phyloP scores from a whole-genome alignment of 1,140 invertebrate species.

The Bombus soroeensis region DNA sequence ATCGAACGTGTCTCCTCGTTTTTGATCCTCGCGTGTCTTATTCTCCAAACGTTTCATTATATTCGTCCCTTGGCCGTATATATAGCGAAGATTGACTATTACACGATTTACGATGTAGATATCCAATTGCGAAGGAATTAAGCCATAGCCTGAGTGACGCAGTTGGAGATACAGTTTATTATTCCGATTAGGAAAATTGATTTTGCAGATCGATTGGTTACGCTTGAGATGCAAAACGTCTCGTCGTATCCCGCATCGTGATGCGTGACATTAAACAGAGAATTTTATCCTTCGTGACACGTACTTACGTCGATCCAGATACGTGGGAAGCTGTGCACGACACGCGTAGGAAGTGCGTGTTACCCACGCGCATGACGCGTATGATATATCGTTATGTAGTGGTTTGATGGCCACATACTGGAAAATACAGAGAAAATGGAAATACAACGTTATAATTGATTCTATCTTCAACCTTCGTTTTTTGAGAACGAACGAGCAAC shows the following conservation, averaged over 20 bases:
- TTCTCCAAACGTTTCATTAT: neutral
- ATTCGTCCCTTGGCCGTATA: neutral
- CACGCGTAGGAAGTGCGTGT: conserved; percentile 46
- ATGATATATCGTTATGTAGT: conserved; percentile 7
- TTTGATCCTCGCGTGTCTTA: neutral
- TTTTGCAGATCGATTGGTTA: conserved; percentile 21
- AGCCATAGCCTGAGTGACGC: neutral
- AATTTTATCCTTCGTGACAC: conserved; percentile 44
- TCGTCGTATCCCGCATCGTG: neutral
- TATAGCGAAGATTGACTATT: too few species aligned
- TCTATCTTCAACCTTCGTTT: neutral
- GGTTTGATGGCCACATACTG: neutral
- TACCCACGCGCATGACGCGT: conserved; percentile 36
- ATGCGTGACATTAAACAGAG: conserved; percentile 49
- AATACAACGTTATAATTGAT: neutral
- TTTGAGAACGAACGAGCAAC: neutral
- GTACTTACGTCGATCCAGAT: conserved; percentile 53
- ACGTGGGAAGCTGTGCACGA: conserved; percentile 45
- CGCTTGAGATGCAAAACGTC: conserved; percentile 22
- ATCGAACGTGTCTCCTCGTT: neutral
- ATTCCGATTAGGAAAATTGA: conserved; percentile 41
- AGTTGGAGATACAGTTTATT: conserved; percentile 6
- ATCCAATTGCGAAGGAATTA: conserved; percentile 2
- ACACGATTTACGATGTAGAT: neutral
- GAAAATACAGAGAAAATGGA: neutral